These are phyloP conservation scores for Boulengeromyrus knoepffleri DNA, from an alignment of 2,113 vertebrate genomes.

Conservation along the genomic window DNA sequence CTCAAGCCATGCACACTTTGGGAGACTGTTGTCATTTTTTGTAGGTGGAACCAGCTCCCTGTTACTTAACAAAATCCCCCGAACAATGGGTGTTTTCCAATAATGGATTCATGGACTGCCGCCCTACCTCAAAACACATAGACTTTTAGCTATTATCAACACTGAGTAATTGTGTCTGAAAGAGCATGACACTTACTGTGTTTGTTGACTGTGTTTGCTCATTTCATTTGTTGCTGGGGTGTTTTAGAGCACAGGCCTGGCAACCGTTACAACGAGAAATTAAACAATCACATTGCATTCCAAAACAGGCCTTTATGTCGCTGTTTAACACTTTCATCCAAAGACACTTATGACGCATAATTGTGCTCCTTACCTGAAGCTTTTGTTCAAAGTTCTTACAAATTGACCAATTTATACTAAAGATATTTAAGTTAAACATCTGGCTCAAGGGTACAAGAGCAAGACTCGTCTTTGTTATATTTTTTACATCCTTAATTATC, in stretches of 20 bases:
- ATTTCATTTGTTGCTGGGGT: neutral
- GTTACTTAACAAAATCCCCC: conserved; percentile 3
- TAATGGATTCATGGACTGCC: conserved; percentile 8
- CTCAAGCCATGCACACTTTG: neutral
- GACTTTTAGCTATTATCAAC: conserved; percentile 10
- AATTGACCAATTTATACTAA: neutral
- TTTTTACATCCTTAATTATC: neutral
- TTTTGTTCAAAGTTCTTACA: neutral
- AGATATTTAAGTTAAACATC: neutral
- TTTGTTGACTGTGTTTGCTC: conserved; percentile 3
- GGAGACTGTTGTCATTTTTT: neutral
- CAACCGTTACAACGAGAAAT: neutral
- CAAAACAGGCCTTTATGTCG: neutral
- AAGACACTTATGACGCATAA: neutral
- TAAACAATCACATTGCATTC: neutral
- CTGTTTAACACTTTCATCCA: neutral
- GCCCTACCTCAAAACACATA: conserved; percentile 4
- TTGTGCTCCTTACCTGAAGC: neutral
- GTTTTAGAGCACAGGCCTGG: neutral
- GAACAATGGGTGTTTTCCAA: conserved; percentile 19
- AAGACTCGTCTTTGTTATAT: neutral
- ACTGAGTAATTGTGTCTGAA: conserved; percentile 18
- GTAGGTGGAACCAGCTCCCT: conserved; percentile 9
- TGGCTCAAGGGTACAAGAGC: neutral
- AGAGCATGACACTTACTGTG: neutral